Conservation (phyloP, 2,113 vertebrate species). For the Etia nguti region DNA sequence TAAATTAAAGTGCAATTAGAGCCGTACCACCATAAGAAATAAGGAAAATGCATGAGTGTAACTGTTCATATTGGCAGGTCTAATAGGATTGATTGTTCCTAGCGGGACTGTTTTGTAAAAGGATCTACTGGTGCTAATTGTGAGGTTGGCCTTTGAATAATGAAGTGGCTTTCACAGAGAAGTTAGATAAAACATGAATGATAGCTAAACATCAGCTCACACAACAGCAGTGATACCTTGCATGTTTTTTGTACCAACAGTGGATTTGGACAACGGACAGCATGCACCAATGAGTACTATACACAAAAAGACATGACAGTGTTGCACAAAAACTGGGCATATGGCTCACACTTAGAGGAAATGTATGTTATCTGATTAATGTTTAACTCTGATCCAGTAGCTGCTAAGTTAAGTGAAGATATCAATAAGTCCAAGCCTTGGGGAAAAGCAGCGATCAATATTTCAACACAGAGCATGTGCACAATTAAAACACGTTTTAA, state of each 20-base stretch:
- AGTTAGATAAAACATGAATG: conserved; percentile 9
- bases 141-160: conserved; percentile 56
- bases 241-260: background rate
- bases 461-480: background rate
- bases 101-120: conserved; percentile 14
- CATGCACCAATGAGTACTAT: background rate
- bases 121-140: conserved; percentile 41
- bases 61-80: conserved; percentile 41
- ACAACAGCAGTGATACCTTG: background rate
- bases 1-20: conserved; percentile 30
- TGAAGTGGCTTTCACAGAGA: conserved; percentile 32
- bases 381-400: background rate
- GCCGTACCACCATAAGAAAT: conserved; percentile 4
- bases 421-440: background rate
- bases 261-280: background rate
- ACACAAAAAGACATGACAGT: background rate
- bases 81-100: conserved; percentile 56
- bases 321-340: background rate
- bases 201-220: conserved; percentile 17
- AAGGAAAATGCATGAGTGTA: conserved; percentile 23
- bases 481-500: background rate
- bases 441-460: background rate
- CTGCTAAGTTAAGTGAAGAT: background rate
- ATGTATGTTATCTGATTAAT: background rate
- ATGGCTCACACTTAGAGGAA: background rate